These are phyloP conservation scores for Caerostris darwini DNA, from an alignment of 1,140 invertebrate genomes.

Conservation along the genomic window DNA sequence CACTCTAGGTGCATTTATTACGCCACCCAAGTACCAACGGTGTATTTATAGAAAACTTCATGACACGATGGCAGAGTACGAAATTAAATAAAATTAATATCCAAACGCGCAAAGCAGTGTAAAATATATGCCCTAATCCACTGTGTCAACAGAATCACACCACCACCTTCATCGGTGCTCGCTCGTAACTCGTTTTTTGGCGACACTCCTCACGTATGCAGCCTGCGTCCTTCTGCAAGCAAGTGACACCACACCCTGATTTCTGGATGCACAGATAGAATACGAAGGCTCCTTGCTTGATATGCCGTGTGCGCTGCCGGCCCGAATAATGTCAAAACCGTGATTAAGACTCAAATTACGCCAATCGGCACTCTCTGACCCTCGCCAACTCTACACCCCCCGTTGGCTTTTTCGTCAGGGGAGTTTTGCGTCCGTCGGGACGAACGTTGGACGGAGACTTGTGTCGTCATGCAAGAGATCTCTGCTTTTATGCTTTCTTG, in stretches of 20 bases:
- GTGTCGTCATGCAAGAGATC: constrained; percentile 8
- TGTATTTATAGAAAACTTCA: neutral
- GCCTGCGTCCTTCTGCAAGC: neutral
- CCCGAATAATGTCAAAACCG: constrained; percentile 43
- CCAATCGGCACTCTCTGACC: constrained; percentile 63
- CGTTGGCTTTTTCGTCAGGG: constrained; percentile 8
- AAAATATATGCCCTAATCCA: constrained; percentile 63
- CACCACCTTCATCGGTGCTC: neutral
- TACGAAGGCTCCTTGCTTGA: constrained; percentile 1
- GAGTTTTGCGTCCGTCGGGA: neutral
- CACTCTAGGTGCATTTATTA: neutral
- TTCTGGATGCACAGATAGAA: constrained; percentile 53
- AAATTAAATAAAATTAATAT: constrained; percentile 68
- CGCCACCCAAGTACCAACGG: neutral
- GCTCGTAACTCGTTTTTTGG: constrained; percentile 35
- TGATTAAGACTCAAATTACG: constrained; percentile 70
- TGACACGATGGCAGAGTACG: neutral
- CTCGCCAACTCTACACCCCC: neutral
- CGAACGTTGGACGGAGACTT: neutral
- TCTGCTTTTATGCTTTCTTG: neutral
- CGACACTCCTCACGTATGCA: constrained; percentile 42
- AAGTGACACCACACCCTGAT: constrained; percentile 59
- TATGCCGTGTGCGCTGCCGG: constrained; percentile 33
- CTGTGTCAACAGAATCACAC: constrained; percentile 64
- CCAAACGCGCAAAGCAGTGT: constrained; percentile 35